phyloP scores from a whole-genome alignment of 2,113 vertebrate species.

The Gallinago media region DNA sequence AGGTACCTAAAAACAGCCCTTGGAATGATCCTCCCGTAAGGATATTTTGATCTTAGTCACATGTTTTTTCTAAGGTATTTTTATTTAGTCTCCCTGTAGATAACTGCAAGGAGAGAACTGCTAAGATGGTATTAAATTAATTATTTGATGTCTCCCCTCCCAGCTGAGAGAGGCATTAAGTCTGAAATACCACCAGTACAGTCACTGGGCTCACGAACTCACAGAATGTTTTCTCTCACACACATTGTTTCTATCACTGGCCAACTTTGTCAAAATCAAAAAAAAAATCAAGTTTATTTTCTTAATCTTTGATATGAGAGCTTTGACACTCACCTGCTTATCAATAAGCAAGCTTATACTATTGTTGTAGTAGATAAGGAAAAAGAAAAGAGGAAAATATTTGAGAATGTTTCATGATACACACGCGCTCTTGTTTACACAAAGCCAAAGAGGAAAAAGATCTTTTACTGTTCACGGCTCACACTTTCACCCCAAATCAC shows the following conservation, averaged over 20 bases:
- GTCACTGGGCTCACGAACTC: not conserved
- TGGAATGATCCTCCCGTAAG: not conserved
- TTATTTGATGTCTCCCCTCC: not conserved
- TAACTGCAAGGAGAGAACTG: constrained; percentile 4
- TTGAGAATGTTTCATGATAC: not conserved
- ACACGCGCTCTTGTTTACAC: not conserved
- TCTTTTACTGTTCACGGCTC: not conserved
- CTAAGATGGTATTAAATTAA: not conserved
- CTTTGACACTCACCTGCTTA: not conserved
- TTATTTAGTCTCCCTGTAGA: constrained; percentile 43
- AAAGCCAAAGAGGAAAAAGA: not conserved
- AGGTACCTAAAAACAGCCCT: not conserved
- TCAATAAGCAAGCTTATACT: not conserved
- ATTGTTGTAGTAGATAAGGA: not conserved
- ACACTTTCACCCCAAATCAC: not conserved
- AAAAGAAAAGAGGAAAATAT: constrained; percentile 14
- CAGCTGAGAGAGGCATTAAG: not conserved
- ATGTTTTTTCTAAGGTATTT: constrained; percentile 14
- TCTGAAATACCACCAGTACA: not conserved
- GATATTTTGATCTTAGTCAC: constrained; percentile 43
- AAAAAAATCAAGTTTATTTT: not conserved
- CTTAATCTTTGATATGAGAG: not conserved
- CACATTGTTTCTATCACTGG: not conserved
- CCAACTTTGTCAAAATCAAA: not conserved
- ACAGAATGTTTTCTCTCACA: not conserved